A percentile compares a stretch with the other conserved stretches of the same genome.
Conservation (phyloP, 2,113 vertebrate species). For the Melospiza georgiana region DNA sequence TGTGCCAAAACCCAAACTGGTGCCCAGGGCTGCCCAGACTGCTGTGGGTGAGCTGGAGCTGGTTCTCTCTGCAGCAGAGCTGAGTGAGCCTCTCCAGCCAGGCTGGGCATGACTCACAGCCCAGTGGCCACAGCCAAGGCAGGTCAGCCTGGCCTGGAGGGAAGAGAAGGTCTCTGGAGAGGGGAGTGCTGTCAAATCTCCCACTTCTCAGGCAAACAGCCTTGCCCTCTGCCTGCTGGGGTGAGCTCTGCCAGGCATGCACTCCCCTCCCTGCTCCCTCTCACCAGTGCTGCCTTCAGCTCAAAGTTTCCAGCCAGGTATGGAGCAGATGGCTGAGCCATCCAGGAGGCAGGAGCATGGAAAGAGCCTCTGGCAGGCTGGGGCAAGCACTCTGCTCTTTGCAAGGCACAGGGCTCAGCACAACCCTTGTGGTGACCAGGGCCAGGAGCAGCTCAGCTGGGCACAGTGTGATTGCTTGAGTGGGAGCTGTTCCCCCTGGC, state of each 20-base stretch:
- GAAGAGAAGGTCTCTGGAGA: neutral
- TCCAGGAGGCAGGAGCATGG: neutral
- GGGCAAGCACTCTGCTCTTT: neutral
- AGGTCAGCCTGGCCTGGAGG: slow-evolving; percentile 43
- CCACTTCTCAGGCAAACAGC: slow-evolving; percentile 39
- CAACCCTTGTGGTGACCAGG: neutral
- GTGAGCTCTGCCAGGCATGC: slow-evolving; percentile 8
- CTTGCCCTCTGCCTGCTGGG: slow-evolving; percentile 16
- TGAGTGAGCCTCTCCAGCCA: neutral
- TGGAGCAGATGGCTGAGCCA: neutral
- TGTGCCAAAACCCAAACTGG: neutral
- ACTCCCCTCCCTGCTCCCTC: neutral
- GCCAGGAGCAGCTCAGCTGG: neutral
- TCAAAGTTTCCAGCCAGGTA: neutral
- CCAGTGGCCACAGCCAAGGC: slow-evolving; percentile 8
- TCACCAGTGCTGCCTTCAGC: neutral
- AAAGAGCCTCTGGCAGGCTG: neutral
- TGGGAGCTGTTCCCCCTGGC: neutral
- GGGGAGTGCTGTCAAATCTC: neutral
- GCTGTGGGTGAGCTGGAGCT: neutral
- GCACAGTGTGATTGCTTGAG: neutral
- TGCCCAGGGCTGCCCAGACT: rapidly evolving
- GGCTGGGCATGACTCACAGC: slow-evolving; percentile 45
- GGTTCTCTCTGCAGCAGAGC: neutral
- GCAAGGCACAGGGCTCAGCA: neutral